These are phyloP conservation scores for Perca fluviatilis DNA, from an alignment of 2,113 vertebrate species.

Conservation along the genomic window DNA sequence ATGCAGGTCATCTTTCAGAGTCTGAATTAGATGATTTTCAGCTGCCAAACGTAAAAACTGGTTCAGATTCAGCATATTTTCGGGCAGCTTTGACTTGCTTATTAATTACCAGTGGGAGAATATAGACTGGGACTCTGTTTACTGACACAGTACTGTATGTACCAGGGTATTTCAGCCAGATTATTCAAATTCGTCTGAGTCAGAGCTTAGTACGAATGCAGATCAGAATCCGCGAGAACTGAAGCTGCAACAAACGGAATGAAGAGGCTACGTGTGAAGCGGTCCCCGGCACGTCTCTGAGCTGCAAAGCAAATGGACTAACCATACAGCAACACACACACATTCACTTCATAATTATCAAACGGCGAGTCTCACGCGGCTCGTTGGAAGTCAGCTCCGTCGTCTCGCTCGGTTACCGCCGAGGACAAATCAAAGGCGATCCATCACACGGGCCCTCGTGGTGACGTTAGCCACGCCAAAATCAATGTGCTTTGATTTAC, in stretches of 20 bases:
- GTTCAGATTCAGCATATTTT: not conserved
- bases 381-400: slow-evolving; percentile 33
- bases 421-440: slow-evolving; percentile 46
- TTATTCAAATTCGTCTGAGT: not conserved
- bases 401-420: not conserved
- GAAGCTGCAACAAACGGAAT: not conserved
- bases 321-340: not conserved
- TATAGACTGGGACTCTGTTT: not conserved
- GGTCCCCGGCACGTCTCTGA: not conserved
- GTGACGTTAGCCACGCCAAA: not conserved
- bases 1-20: not conserved
- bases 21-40: not conserved
- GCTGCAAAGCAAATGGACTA: not conserved
- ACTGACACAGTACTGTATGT: not conserved
- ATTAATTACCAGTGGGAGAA: not conserved
- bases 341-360: slow-evolving; percentile 3
- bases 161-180: not conserved
- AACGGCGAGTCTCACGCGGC: not conserved
- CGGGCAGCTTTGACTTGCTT: not conserved
- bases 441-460: not conserved
- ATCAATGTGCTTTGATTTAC: slow-evolving; percentile 63
- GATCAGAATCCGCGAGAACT: not conserved
- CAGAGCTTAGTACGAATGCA: not conserved
- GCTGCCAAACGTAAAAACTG: not conserved
- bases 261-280: not conserved